Base-by-base conservation (phyloP, 2,113 vertebrate genomes). In the Melanerpes aurifrons region DNA sequence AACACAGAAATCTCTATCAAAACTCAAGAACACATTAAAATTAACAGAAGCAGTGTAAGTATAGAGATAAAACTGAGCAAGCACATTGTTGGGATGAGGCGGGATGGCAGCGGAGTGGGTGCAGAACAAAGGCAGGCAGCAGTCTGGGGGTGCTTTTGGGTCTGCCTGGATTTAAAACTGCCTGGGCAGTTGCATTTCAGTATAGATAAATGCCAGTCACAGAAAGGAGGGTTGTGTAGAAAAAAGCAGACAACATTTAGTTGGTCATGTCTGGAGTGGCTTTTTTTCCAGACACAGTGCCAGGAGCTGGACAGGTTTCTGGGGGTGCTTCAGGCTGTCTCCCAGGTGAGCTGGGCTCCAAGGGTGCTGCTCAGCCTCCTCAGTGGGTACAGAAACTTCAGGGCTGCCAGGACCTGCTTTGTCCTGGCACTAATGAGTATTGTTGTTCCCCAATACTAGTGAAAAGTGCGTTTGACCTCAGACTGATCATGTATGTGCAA, bases 251-350 rank as follows among this genome's bases (percentile, higher is more conserved):
- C 32, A 37, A 28, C 16, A 3, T 74, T 81, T 35, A 53, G 75
- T 50, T 0, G 0, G 32, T 32, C 43, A 4, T 0, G 1, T 35
- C 73, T 21, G 31, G 68, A 73, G 50, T 0, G 1, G 32, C 47
- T 66, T 66, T 72, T 31, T 15, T 18, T 26, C 13, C 58, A 8
- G 76, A 8, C 0, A 1, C n/a, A 48, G 59, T 6, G 37, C 58
- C 24, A 3, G 57, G 43, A 76, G 59, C 54, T 0, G 0, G 66
- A 64, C 43, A 3, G 59, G 57, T 53, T 59, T 43, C 22, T 0
- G 3, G 74, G 47, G 37, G 4, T 28, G n/a, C 6, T 59, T 18
- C 0, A 3, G 35, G 32, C 19, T 2, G 0, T 40, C 8, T 58
- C 25, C 19, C 0, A 0, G 31, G 8, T 48, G 50, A 70, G 50